Evolutionary conservation across 1,140 invertebrate genomes (phyloP).

Genomic region (Listronotus oregonensis): DNA sequence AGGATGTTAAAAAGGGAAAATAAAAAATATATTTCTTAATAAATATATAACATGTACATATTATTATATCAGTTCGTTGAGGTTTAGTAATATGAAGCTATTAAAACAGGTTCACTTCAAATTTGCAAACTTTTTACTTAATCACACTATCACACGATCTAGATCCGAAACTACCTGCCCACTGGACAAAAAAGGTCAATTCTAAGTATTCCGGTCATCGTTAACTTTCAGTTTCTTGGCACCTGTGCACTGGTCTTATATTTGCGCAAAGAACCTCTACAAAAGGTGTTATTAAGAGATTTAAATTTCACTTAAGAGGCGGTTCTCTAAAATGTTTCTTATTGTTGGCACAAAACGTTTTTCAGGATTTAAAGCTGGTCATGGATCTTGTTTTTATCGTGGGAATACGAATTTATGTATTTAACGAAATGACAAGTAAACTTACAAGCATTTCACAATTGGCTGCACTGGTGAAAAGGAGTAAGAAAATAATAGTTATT

Average conservation of each 20-base stretch:
- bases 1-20: too few relatives aligned
- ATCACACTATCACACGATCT: too few relatives aligned
- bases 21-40: too few relatives aligned
- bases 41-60: too few relatives aligned
- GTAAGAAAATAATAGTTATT: constrained; percentile 1
- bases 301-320: constrained; percentile 35
- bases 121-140: too few relatives aligned
- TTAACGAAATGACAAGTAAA: constrained; percentile 18
- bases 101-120: too few relatives aligned
- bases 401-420: constrained; percentile 32
- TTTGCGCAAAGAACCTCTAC: constrained; percentile 15
- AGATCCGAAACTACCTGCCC: background rate
- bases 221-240: constrained; percentile 5
- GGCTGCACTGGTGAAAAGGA: background rate
- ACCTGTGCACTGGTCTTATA: constrained; percentile 16
- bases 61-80: too few relatives aligned
- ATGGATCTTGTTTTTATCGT: constrained; percentile 47
- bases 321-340: constrained; percentile 32
- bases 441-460: background rate
- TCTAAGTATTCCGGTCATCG: too few relatives aligned
- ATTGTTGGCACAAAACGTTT: constrained; percentile 34
- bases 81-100: too few relatives aligned
- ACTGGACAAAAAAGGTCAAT: background rate
- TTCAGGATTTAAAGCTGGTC: constrained; percentile 31
- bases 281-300: constrained; percentile 42